Evolutionary conservation across 1,140 invertebrate genomes (phyloP).

Genomic region (Penaeus indicus): DNA sequence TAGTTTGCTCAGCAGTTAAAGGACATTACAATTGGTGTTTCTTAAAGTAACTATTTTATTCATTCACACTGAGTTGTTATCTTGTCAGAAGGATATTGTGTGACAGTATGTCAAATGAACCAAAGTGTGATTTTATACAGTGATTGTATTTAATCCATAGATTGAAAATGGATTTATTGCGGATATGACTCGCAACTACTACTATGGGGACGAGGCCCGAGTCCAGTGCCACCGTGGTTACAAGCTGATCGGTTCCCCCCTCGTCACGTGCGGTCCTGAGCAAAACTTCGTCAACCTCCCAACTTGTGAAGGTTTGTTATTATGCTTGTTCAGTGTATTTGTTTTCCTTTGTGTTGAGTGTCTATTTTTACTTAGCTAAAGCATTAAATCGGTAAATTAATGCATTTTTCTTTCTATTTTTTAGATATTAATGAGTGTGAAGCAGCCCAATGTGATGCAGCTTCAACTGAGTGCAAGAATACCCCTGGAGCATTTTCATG

Average conservation of each 20-base stretch:
- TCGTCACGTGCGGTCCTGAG: conserved; percentile 88
- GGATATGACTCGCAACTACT: conserved; percentile 81
- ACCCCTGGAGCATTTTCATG: conserved; percentile 92
- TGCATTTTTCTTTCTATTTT: background rate
- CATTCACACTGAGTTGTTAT: too few relatives aligned
- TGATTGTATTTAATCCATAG: background rate
- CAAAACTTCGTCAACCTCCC: conserved; percentile 89
- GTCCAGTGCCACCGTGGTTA: conserved; percentile 94
- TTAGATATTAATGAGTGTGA: conserved; percentile 92
- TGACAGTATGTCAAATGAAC: too few relatives aligned
- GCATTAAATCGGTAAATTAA: too few relatives aligned
- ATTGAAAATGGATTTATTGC: conserved; percentile 88
- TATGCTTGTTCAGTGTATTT: conserved; percentile 32
- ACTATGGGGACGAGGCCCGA: conserved; percentile 90
- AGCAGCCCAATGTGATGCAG: conserved; percentile 86
- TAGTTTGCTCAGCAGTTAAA: too few relatives aligned
- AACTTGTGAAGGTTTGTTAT: conserved; percentile 79
- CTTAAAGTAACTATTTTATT: too few relatives aligned
- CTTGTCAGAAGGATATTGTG: too few relatives aligned
- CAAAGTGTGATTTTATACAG: too few relatives aligned
- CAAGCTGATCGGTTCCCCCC: conserved; percentile 85
- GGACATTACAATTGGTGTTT: too few relatives aligned
- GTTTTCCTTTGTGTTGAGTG: background rate
- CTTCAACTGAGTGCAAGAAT: conserved; percentile 92
- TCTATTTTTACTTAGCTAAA: too few relatives aligned